Percentiles rank a stretch among this genome's conserved stretches.
These are phyloP conservation scores for Pristionchus entomophagus DNA, from an alignment of 2,888 invertebrate species.

Conservation along the genomic window DNA sequence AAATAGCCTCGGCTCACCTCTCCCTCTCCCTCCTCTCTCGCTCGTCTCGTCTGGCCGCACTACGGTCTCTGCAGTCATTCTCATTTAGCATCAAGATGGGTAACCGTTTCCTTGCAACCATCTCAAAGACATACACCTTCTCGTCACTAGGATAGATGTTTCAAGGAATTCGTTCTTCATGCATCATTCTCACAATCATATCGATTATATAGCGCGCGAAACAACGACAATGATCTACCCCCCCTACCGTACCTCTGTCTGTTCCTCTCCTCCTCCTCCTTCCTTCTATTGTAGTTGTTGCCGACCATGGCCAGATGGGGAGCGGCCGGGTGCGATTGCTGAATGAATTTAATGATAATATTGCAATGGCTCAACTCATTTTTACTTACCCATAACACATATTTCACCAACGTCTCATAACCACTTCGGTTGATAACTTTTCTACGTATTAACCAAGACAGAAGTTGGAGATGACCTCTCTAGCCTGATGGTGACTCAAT, in stretches of 20 bases:
- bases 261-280: slow-evolving; percentile 43
- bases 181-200: no score
- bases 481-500: slow-evolving; percentile 65
- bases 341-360: slow-evolving; percentile 34
- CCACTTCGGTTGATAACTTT: background rate
- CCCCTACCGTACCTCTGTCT: slow-evolving; percentile 10
- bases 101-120: no score
- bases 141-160: no score
- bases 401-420: background rate
- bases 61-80: slow-evolving; percentile 17
- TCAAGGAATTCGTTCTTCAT: no score
- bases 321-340: slow-evolving; percentile 72
- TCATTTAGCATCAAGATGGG: no score
- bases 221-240: no score
- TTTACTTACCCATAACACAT: background rate
- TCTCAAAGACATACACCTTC: no score
- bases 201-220: no score
- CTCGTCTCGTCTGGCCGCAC: slow-evolving; percentile 40
- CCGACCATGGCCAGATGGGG: slow-evolving; percentile 73
- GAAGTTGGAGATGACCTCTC: no score
- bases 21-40: slow-evolving; percentile 12
- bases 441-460: no score
- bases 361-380: background rate
- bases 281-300: slow-evolving; percentile 65
- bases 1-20: no score